phyloP scores from a whole-genome alignment of 2,113 vertebrate species.

The Kryptolebias marmoratus region DNA sequence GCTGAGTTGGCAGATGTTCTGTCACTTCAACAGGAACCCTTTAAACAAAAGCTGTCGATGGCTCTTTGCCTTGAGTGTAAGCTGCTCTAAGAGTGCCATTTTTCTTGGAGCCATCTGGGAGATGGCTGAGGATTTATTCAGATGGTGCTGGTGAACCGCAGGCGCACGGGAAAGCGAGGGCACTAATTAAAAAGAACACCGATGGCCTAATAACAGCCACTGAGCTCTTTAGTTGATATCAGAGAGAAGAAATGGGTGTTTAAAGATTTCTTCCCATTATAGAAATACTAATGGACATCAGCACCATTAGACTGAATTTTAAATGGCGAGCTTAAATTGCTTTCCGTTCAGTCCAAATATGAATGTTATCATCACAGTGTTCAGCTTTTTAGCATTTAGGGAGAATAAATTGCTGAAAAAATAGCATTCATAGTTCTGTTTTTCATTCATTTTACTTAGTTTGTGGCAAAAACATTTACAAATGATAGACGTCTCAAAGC shows the following conservation, averaged over 20 bases:
- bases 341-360: no score
- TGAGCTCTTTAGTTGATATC: not conserved
- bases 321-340: not conserved
- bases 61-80: constrained; percentile 30
- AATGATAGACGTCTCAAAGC: no score
- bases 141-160: constrained; percentile 11
- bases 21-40: constrained; percentile 50
- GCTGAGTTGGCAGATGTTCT: constrained; percentile 67
- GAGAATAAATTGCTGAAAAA: no score
- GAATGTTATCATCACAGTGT: no score
- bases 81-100: constrained; percentile 44
- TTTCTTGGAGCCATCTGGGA: constrained; percentile 60
- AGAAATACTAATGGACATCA: not conserved
- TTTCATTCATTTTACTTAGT: no score
- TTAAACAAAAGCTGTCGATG: constrained; percentile 59
- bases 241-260: not conserved
- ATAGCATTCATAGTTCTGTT: no score
- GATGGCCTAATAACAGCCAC: constrained; percentile 10
- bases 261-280: not conserved
- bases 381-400: no score
- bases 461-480: no score
- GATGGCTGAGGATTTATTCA: constrained; percentile 35
- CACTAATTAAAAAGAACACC: constrained; percentile 46
- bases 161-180: constrained; percentile 19
- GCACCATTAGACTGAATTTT: not conserved